phyloP scores from a whole-genome alignment of 1,140 invertebrate species.

The Eriocheir sinensis region DNA sequence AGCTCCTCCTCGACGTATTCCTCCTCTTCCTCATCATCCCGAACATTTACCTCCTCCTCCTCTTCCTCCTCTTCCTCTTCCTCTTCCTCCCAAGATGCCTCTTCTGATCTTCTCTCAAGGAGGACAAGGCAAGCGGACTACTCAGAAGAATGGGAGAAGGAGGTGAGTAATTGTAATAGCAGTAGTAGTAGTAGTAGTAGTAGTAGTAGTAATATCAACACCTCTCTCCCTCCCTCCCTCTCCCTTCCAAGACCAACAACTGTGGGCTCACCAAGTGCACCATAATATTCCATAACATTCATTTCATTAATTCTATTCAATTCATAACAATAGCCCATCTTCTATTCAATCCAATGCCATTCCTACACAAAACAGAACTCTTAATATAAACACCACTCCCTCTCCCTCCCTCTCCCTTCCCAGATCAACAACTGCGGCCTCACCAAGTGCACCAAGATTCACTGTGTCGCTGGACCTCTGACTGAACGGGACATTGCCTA shows the following conservation, averaged over 20 bases:
- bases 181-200: background rate
- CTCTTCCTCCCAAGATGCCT: constrained; percentile 26
- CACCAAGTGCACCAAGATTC: constrained; percentile 88
- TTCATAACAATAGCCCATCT: no score
- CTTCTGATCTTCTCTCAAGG: constrained; percentile 24
- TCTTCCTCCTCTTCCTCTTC: background rate
- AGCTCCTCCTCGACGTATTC: background rate
- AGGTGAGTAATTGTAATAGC: constrained; percentile 18
- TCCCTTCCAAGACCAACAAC: background rate
- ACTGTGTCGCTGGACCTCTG: constrained; percentile 88
- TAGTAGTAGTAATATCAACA: background rate
- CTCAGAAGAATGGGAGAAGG: constrained; percentile 31
- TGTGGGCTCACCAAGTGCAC: constrained; percentile 90
- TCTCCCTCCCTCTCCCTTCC: background rate
- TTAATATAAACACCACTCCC: no score
- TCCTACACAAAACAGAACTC: no score
- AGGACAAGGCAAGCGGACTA: background rate
- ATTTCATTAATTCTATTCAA: no score
- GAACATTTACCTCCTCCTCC: background rate
- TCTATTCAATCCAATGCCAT: no score
- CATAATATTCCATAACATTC: no score
- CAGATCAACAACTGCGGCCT: constrained; percentile 84
- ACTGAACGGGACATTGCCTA: constrained; percentile 88
- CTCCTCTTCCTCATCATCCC: constrained; percentile 40
- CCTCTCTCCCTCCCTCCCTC: background rate